Percentiles rank a stretch among this genome's conserved stretches.
These are phyloP conservation scores for Catocala sponsa DNA, from an alignment of 2,888 invertebrate genomes.

Conservation along the genomic window DNA sequence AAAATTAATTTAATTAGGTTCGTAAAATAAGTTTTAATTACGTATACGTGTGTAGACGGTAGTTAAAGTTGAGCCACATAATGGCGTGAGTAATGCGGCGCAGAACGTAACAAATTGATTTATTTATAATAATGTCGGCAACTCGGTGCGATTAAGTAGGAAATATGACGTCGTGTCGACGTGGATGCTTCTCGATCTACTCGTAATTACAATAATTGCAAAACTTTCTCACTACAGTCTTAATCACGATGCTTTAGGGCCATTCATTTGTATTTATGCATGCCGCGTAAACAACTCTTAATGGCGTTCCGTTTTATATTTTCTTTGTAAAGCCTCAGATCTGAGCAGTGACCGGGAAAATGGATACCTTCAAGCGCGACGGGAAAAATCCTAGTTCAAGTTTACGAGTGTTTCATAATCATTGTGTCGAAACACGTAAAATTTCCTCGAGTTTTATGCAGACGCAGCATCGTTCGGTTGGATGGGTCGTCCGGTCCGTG, in stretches of 20 bases:
- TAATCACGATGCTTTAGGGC: constrained; percentile 72
- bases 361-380: constrained; percentile 55
- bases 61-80: constrained; percentile 59
- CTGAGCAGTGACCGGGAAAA: constrained; percentile 49
- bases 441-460: constrained; percentile 75
- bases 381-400: constrained; percentile 69
- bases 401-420: constrained; percentile 80
- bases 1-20: constrained; percentile 32
- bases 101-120: constrained; percentile 75
- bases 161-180: constrained; percentile 79
- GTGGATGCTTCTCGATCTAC: constrained; percentile 76
- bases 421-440: constrained; percentile 79
- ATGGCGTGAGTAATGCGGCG: constrained; percentile 62
- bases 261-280: constrained; percentile 79
- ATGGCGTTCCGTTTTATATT: constrained; percentile 65
- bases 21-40: constrained; percentile 45
- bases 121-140: constrained; percentile 78
- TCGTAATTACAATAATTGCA: constrained; percentile 85
- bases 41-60: constrained; percentile 46
- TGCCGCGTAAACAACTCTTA: constrained; percentile 71
- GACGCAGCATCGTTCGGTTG: constrained; percentile 72
- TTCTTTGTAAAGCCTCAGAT: constrained; percentile 55
- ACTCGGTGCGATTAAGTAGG: constrained; percentile 80
- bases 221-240: constrained; percentile 80
- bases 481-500: constrained; percentile 68